Base-by-base conservation (phyloP, 2,113 vertebrate species). In the Addax nasomaculatus region DNA sequence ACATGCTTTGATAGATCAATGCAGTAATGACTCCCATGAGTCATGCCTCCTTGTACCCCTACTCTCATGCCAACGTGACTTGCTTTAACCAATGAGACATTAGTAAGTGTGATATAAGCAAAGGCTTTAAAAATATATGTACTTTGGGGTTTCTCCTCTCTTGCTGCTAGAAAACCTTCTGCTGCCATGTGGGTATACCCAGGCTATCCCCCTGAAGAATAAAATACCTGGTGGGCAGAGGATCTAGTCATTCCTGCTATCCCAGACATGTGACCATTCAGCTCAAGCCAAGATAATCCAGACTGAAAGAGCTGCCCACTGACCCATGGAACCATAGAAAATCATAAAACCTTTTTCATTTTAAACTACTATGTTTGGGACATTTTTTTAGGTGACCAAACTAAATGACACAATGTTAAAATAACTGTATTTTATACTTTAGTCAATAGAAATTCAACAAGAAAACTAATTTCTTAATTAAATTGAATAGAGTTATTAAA, bases 381-480 rank as follows among this genome's bases (percentile, higher is more conserved):
- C 64, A 23, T 2, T 47, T 85, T 81, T 70, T 58, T 79, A 90
- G 78, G 27, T 49, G 83, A 6, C 39, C n/a, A 60, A 93, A 57
- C 21, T 51, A 55, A 60, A 64, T 55, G 15, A 67, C 4, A 94
- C 17, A 92, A 92, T 80, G 45, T 94, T 85, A 92, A 79, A 96
- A 17, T 39, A 89, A 94, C 21, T 89, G 30, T 12, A 33, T 8
- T 91, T 87, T 90, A 87, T 70, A 85, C 30, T 73, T 51, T 85
- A 94, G 23, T 57, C 16, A 67, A 88, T 84, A 29, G 30, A 88
- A 96, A 96, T 57, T 8, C 11, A 80, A 19, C 39, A 83, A 79
- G 93, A 91, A 8, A 96, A 62, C 55, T n/a, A 36, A 60, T 85
- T 89, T 94, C 36, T 92, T 83, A 89, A 91, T 73, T 67, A 57